A percentile compares a stretch with the other conserved stretches of the same genome.
phyloP scores from a whole-genome alignment of 1,140 invertebrate species.

The Sogatella furcifera region DNA sequence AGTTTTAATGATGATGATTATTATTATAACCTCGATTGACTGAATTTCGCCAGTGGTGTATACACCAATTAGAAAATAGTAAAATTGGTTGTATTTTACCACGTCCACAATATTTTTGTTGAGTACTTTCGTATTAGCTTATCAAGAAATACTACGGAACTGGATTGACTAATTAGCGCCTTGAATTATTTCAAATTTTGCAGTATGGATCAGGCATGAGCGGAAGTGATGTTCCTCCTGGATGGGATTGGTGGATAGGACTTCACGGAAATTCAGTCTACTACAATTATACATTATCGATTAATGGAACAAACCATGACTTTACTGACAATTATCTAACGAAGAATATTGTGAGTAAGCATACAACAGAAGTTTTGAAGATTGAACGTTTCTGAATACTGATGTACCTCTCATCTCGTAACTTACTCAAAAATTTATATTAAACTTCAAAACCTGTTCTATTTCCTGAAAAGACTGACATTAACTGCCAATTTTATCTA shows the following conservation, averaged over 20 bases:
- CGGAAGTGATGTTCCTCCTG: constrained; percentile 60
- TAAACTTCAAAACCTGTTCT: constrained; percentile 7
- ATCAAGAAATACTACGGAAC: too few relatives aligned
- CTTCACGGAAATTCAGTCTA: constrained; percentile 77
- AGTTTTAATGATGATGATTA: too few relatives aligned
- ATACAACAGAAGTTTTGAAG: too few relatives aligned
- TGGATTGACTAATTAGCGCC: too few relatives aligned
- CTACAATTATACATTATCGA: constrained; percentile 77
- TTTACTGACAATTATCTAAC: constrained; percentile 66
- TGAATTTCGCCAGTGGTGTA: too few relatives aligned
- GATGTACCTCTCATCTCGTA: not conserved
- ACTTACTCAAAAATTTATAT: constrained; percentile 1
- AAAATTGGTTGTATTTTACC: too few relatives aligned
- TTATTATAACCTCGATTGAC: too few relatives aligned
- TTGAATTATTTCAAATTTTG: constrained; percentile 18
- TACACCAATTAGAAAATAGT: too few relatives aligned
- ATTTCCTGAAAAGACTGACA: not conserved
- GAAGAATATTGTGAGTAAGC: constrained; percentile 62
- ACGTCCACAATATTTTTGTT: too few relatives aligned
- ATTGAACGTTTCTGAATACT: too few relatives aligned
- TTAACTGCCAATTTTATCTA: not conserved
- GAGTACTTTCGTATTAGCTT: too few relatives aligned
- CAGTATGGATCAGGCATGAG: constrained; percentile 49
- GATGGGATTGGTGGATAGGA: constrained; percentile 73
- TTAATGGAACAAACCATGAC: constrained; percentile 57